Evolutionary conservation across 2,797 vertebrate genomes (phyloP).

Genomic region (Danio kyathit): DNA sequence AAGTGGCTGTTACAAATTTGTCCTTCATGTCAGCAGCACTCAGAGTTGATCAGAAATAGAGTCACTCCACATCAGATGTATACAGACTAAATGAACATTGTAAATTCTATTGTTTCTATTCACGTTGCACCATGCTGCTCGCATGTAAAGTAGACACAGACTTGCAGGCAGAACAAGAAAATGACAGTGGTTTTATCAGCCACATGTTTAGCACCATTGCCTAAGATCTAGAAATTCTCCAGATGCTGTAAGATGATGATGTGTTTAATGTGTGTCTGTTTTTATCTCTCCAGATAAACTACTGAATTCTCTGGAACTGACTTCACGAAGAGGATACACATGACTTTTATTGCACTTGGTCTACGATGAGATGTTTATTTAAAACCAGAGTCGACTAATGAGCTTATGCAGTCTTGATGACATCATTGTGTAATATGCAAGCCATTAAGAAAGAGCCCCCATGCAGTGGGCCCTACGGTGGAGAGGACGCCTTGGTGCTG

Average conservation of each 20-base stretch:
- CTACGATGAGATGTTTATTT: constrained; percentile 50
- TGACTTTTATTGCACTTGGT: constrained; percentile 37
- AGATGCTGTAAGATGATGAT: not conserved
- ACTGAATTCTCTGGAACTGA: constrained; percentile 41
- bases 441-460: constrained; percentile 89
- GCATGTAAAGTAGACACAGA: too few species aligned
- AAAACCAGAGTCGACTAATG: constrained; percentile 61
- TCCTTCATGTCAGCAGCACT: too few species aligned
- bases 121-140: too few species aligned
- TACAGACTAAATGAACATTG: too few species aligned
- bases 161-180: too few species aligned
- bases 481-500: constrained; percentile 84
- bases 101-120: too few species aligned
- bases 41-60: too few species aligned
- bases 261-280: constrained; percentile 38
- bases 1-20: too few species aligned
- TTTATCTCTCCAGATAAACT: constrained; percentile 56
- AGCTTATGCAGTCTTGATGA: constrained; percentile 64
- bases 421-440: constrained; percentile 83
- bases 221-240: not conserved
- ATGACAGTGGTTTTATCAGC: too few species aligned
- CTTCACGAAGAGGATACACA: constrained; percentile 33
- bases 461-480: constrained; percentile 76
- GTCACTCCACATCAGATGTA: too few species aligned
- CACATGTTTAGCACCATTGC: too few species aligned